Evolutionary conservation across 2,888 invertebrate genomes (phyloP), one percentile per base, ranked within the genome.

Genomic region (Tetragonisca angustula): DNA sequence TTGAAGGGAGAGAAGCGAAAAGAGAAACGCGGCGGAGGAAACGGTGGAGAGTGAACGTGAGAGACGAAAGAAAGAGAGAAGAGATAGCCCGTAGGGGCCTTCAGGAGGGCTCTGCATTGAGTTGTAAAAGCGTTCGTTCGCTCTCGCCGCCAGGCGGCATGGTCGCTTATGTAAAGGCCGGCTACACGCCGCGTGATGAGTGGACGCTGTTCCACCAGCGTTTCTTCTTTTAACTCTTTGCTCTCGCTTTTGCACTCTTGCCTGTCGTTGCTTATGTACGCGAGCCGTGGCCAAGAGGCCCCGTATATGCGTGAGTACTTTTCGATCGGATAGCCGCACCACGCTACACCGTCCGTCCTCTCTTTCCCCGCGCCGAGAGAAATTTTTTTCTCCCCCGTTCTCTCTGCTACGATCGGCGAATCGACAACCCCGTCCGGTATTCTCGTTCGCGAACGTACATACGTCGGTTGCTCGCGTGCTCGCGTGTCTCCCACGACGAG

Each of bases 131-230:
- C 94, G 92, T 92, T 93, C 90, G 93, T 92, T 93, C 91, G 94
- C 91, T 92, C 92, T 92, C 92, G 92, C 93, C 93, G 94, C 92
- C 92, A 91, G 92, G 93, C 92, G 93, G 94, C 94, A 93, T 91
- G 91, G 92, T 92, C 93, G 93, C 93, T 93, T 94, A 94, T 94
- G 94, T 94, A 94, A 94, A 94, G 92, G 93, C 94, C 94, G 93
- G 91, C 94, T 93, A 93, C 94, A 94, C 92, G 94, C 94, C 94
- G 94, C 92, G 94, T 94, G 94, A 94, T 94, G 94, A 94, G 94
- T 94, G 94, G 94, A 94, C 85, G 94, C 93, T 94, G 94, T 94
- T 93, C 91, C 92, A 61, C 43, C 87, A 89, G 88, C 92, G 92
- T 94, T 88, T 93, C 92, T 93, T 93, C 93, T 94, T 93, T 92